phyloP scores from a whole-genome alignment of 2,888 invertebrate species.

The Rosalia funebris region DNA sequence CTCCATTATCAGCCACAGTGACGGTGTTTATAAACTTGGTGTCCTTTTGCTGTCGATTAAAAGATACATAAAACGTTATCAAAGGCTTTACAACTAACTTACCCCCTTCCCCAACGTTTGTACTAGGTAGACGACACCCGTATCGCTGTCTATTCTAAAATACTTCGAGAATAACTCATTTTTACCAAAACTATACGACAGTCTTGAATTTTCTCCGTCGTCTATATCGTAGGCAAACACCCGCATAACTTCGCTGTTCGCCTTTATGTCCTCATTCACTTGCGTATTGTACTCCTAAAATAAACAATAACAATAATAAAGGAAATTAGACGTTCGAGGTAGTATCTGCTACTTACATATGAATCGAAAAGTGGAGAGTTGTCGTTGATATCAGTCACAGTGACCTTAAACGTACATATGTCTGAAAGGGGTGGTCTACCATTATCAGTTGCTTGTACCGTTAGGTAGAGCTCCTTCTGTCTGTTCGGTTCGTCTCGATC shows the following conservation, averaged over 20 bases:
- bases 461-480: conserved; percentile 85
- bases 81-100: conserved; percentile 34
- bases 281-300: conserved; percentile 75
- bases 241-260: conserved; percentile 82
- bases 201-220: conserved; percentile 88
- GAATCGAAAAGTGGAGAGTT: conserved; percentile 85
- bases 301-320: conserved; percentile 32
- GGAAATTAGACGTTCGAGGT: no score
- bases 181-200: conserved; percentile 74
- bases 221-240: conserved; percentile 94
- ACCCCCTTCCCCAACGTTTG: conserved; percentile 49
- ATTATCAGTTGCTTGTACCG: conserved; percentile 92
- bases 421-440: conserved; percentile 91
- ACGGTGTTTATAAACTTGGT: conserved; percentile 78
- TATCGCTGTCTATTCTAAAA: conserved; percentile 83
- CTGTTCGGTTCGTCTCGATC: conserved; percentile 90
- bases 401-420: conserved; percentile 92
- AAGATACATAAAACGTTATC: conserved; percentile 15
- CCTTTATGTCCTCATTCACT: conserved; percentile 82
- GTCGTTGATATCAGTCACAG: conserved; percentile 93
- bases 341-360: conserved; percentile 81
- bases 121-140: conserved; percentile 77
- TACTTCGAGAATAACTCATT: conserved; percentile 69
- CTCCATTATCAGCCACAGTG: conserved; percentile 81
- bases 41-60: conserved; percentile 67